phyloP scores from a whole-genome alignment of 2,113 vertebrate genomes.

The Mesocricetus auratus region DNA sequence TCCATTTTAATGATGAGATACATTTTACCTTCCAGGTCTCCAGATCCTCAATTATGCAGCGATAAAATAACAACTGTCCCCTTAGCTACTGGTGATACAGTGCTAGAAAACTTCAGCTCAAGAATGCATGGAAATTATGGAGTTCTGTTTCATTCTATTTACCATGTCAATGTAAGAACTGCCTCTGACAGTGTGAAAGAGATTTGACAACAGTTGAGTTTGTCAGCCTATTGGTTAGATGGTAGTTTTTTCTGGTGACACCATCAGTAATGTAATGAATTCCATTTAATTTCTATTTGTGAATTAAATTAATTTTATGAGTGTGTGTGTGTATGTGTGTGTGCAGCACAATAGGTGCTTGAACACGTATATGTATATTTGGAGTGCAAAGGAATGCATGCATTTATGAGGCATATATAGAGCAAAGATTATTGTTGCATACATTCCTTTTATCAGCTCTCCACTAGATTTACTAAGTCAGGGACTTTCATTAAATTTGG shows the following conservation, averaged over 20 bases:
- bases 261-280: neutral
- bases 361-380: no score
- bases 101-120: neutral
- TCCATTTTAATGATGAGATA: slow-evolving; percentile 25
- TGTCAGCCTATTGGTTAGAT: neutral
- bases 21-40: neutral
- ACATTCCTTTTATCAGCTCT: neutral
- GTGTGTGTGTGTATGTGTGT: neutral
- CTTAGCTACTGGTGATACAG: neutral
- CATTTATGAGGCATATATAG: neutral
- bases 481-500: neutral
- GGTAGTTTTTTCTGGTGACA: neutral
- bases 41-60: slow-evolving; percentile 17
- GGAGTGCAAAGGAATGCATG: no score
- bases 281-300: neutral
- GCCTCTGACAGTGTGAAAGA: neutral
- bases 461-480: neutral
- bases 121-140: slow-evolving; percentile 23
- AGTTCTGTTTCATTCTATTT: neutral
- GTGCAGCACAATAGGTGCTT: no score
- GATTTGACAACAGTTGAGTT: neutral
- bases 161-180: neutral
- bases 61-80: neutral
- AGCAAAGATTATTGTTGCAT: neutral
- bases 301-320: slow-evolving; percentile 22